These are phyloP conservation scores for Zingel zingel DNA, from an alignment of 2,113 vertebrate species.

Conservation along the genomic window DNA sequence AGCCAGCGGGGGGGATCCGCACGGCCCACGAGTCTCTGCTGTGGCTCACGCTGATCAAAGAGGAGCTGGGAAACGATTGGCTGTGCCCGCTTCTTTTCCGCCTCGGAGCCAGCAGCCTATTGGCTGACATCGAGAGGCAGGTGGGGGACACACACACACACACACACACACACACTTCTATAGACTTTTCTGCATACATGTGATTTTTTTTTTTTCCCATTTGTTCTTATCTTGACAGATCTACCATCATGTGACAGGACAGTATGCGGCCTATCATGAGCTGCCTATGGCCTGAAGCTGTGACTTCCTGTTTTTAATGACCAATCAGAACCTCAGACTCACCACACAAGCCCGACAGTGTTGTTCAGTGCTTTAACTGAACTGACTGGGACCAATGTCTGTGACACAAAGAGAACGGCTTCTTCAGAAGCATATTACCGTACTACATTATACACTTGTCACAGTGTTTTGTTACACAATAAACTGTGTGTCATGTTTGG, in stretches of 20 bases:
- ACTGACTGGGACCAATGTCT: conserved; percentile 5
- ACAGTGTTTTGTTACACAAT: neutral
- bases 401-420: neutral
- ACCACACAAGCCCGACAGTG: conserved; percentile 7
- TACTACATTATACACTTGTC: neutral
- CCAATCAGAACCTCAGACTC: conserved; percentile 34
- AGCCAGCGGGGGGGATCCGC: conserved; percentile 96
- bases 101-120: conserved; percentile 93
- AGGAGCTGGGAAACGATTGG: conserved; percentile 94
- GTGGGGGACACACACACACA: conserved; percentile 69
- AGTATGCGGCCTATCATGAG: conserved; percentile 90
- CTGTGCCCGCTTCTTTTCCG: conserved; percentile 91
- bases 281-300: conserved; percentile 89
- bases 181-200: neutral
- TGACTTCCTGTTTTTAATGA: neutral
- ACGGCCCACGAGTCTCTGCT: conserved; percentile 90
- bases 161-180: neutral
- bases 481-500: neutral
- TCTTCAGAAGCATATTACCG: too few species aligned
- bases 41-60: conserved; percentile 94
- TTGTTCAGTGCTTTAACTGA: neutral
- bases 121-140: conserved; percentile 95
- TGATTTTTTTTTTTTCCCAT: neutral
- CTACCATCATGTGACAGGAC: conserved; percentile 93
- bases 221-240: conserved; percentile 84